Evolutionary conservation across 1,140 invertebrate species (phyloP).

Genomic region (Dysdera silvatica): DNA sequence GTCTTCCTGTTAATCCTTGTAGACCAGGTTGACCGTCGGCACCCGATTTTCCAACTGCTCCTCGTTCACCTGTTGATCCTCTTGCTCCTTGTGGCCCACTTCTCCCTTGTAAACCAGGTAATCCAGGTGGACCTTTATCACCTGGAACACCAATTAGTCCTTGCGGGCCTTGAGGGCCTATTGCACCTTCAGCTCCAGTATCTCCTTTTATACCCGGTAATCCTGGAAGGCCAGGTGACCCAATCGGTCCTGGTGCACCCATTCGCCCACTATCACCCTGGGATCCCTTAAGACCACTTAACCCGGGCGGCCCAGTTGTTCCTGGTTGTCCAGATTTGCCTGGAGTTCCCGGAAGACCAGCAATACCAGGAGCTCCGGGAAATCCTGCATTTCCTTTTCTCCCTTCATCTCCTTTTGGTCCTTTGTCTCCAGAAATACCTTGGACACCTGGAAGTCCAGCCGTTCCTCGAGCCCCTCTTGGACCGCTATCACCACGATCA

Average conservation of each 20-base stretch:
- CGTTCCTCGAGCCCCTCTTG: constrained; percentile 52
- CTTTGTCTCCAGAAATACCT: constrained; percentile 61
- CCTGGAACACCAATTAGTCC: constrained; percentile 57
- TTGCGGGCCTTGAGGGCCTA: constrained; percentile 51
- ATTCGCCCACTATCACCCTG: constrained; percentile 53
- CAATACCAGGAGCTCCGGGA: constrained; percentile 49
- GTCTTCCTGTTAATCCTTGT: constrained; percentile 51
- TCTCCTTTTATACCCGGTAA: constrained; percentile 61
- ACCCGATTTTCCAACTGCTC: constrained; percentile 36
- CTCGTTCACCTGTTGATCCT: constrained; percentile 48
- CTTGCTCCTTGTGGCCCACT: constrained; percentile 28
- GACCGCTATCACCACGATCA: constrained; percentile 16
- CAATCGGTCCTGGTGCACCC: constrained; percentile 59
- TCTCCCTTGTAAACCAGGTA: constrained; percentile 37
- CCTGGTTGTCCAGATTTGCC: constrained; percentile 56
- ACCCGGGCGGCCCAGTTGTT: constrained; percentile 58
- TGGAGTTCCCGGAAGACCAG: constrained; percentile 55
- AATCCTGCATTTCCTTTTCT: constrained; percentile 59
- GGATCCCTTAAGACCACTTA: constrained; percentile 43
- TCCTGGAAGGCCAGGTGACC: constrained; percentile 59
- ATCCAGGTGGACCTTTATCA: constrained; percentile 36
- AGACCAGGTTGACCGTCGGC: constrained; percentile 25
- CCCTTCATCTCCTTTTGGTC: constrained; percentile 63
- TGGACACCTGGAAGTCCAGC: constrained; percentile 58
- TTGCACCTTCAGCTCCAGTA: constrained; percentile 57